phyloP scores from a whole-genome alignment of 2,797 vertebrate genomes.

The Cossypha polioptera region DNA sequence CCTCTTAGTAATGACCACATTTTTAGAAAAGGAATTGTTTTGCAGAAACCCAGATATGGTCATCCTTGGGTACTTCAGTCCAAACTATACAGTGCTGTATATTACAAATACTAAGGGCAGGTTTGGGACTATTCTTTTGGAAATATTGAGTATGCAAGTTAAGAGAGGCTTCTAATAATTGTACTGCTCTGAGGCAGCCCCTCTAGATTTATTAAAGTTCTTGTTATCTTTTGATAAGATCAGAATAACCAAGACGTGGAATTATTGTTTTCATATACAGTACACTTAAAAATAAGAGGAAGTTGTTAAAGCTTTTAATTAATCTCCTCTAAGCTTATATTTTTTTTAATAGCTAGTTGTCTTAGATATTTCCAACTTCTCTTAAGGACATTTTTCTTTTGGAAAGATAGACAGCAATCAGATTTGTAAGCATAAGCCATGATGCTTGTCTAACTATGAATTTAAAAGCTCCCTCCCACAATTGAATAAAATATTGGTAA shows the following conservation, averaged over 20 bases:
- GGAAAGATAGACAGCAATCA: background rate
- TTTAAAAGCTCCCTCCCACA: background rate
- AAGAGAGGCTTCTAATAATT: background rate
- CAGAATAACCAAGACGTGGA: background rate
- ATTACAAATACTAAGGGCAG: background rate
- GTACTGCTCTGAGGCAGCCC: background rate
- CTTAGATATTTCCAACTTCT: background rate
- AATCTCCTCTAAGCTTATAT: background rate
- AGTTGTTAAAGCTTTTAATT: background rate
- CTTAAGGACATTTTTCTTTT: background rate
- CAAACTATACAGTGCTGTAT: background rate
- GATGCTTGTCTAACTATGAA: background rate
- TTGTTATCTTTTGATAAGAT: background rate
- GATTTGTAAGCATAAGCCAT: background rate
- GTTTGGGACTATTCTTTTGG: background rate
- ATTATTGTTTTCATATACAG: background rate
- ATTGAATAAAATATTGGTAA: background rate
- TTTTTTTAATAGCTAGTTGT: background rate
- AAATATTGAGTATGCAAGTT: background rate
- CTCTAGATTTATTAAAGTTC: background rate
- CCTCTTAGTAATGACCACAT: background rate
- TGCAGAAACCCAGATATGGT: background rate
- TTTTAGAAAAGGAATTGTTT: background rate
- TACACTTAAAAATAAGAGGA: background rate
- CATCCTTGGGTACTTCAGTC: background rate